Evolutionary conservation across 2,113 vertebrate species (phyloP).

Genomic region (Eptesicus fuscus): DNA sequence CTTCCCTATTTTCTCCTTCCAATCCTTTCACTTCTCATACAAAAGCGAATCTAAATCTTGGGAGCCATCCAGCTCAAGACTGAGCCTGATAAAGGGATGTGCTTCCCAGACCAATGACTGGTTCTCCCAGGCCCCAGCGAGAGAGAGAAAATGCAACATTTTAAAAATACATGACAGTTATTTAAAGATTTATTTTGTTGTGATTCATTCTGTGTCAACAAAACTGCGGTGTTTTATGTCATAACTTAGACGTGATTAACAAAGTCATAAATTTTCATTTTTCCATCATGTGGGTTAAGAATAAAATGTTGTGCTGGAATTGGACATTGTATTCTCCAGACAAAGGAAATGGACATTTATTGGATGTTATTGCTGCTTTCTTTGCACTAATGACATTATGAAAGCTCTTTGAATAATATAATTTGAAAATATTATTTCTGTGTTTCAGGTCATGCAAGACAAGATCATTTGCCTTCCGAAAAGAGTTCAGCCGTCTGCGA

Average conservation of each 20-base stretch:
- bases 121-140: not conserved
- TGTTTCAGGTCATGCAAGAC: conserved; percentile 97
- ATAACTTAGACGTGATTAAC: not conserved
- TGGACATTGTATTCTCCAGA: conserved; percentile 66
- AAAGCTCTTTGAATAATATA: conserved; percentile 58
- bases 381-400: conserved; percentile 59
- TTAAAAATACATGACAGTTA: not conserved
- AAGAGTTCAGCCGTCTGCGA: conserved; percentile 81
- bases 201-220: not conserved
- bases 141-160: not conserved
- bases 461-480: conserved; percentile 99
- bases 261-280: conserved; percentile 31
- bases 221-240: not conserved
- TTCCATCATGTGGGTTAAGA: not conserved
- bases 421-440: conserved; percentile 77
- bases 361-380: conserved; percentile 57
- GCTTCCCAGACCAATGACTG: not conserved
- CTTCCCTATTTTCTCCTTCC: not conserved
- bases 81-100: not conserved
- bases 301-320: conserved; percentile 51
- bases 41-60: not conserved
- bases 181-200: not conserved
- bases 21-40: not conserved
- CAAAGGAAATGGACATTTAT: conserved; percentile 67
- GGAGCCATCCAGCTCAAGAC: not conserved